Conservation (phyloP, 2,797 vertebrate genomes). For the Bucorvus abyssinicus region DNA sequence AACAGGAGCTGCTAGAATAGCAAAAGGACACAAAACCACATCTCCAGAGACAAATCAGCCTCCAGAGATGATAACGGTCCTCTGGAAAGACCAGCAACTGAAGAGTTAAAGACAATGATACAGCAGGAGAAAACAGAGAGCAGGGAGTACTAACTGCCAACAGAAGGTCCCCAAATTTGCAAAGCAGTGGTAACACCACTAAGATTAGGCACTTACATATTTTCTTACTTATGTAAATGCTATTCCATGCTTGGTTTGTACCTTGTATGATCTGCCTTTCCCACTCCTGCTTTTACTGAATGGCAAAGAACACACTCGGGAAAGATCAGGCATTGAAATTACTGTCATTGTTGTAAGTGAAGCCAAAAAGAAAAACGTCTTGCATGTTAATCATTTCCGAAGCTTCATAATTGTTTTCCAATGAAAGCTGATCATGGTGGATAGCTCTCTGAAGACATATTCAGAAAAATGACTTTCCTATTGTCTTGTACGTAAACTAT, state of each 20-base stretch:
- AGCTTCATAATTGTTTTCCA: conserved; percentile 9
- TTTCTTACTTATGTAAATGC: not conserved
- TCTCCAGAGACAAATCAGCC: not conserved
- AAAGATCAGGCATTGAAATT: not conserved
- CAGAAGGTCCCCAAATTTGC: not conserved
- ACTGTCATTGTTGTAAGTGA: not conserved
- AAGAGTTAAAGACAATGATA: not conserved
- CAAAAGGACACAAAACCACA: not conserved
- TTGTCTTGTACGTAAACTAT: not conserved
- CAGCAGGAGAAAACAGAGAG: not conserved
- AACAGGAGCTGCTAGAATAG: not conserved
- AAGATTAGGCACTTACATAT: not conserved
- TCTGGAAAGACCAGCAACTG: not conserved
- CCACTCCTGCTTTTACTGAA: not conserved
- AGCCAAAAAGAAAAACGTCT: not conserved
- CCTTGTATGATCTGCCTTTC: not conserved
- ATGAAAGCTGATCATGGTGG: not conserved
- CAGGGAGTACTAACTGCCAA: not conserved
- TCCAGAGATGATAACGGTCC: not conserved
- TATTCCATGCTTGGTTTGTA: not conserved
- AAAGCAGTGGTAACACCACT: not conserved
- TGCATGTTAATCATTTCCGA: conserved; percentile 26
- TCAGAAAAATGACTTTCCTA: not conserved
- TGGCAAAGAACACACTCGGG: not conserved
- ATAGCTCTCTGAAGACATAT: conserved; percentile 29